Conservation (phyloP, 2,888 invertebrate species). For the Boloria euphrosyne region DNA sequence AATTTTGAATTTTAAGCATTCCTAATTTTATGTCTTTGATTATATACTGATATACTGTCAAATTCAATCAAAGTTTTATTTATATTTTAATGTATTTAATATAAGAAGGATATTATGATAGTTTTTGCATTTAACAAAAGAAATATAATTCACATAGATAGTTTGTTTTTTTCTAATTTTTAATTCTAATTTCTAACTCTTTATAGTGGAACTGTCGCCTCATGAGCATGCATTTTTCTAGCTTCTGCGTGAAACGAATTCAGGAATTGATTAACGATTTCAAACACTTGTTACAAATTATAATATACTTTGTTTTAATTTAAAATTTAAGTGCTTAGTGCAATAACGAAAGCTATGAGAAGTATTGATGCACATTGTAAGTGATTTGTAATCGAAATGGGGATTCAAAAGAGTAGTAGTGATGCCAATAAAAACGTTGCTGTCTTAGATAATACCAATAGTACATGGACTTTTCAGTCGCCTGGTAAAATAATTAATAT, state of each 20-base stretch:
- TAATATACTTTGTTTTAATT: neutral
- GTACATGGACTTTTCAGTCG: slow-evolving; percentile 69
- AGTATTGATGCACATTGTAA: slow-evolving; percentile 15
- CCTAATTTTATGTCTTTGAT: no score
- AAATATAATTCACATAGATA: no score
- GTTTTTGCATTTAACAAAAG: no score
- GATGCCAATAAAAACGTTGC: slow-evolving; percentile 61
- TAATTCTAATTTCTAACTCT: no score
- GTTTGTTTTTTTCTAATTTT: no score
- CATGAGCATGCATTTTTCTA: no score
- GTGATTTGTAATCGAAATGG: slow-evolving; percentile 59
- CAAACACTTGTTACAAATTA: neutral
- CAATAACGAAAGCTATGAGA: slow-evolving; percentile 14
- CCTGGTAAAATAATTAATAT: slow-evolving; percentile 60
- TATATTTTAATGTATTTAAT: no score
- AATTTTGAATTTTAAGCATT: no score
- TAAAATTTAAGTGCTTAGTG: neutral
- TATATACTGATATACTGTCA: no score
- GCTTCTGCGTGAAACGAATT: slow-evolving; percentile 13
- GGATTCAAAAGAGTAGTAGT: slow-evolving; percentile 73
- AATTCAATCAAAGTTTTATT: no score
- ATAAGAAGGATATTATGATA: no score
- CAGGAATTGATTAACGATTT: slow-evolving; percentile 14
- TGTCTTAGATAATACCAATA: slow-evolving; percentile 53
- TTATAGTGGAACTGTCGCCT: no score